A percentile compares a stretch with the other conserved stretches of the same genome.
Evolutionary conservation across 2,888 invertebrate genomes (phyloP).

Genomic region (Corbicula japonica): DNA sequence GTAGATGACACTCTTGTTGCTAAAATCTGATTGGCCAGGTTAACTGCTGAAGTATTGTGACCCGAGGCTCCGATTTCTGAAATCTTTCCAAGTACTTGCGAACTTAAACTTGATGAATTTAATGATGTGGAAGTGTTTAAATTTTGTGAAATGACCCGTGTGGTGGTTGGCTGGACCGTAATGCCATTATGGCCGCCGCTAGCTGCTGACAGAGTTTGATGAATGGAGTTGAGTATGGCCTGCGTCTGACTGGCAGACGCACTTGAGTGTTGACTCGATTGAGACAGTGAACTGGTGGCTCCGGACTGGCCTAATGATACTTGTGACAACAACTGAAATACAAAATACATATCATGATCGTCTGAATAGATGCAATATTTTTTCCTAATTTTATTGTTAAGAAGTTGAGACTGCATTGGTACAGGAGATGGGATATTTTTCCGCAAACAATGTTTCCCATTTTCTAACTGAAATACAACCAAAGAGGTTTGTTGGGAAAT

Average conservation of each 20-base stretch:
- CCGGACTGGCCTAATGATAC: conserved; percentile 68
- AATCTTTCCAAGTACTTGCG: conserved; percentile 58
- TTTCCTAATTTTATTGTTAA: too few species aligned
- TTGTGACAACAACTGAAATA: conserved; percentile 72
- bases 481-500: too few species aligned
- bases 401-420: too few species aligned
- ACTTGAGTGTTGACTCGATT: conserved; percentile 59
- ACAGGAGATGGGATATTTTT: too few species aligned
- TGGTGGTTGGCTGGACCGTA: conserved; percentile 51
- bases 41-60: conserved; percentile 53
- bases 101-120: conserved; percentile 39
- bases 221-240: conserved; percentile 68
- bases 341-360: conserved; percentile 34
- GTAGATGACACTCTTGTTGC: conserved; percentile 65
- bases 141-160: conserved; percentile 55
- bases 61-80: conserved; percentile 61
- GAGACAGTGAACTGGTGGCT: conserved; percentile 41
- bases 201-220: conserved; percentile 69
- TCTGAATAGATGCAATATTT: neutral
- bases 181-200: conserved; percentile 58
- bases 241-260: conserved; percentile 69
- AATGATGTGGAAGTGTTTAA: conserved; percentile 46
- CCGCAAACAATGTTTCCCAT: too few species aligned
- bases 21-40: conserved; percentile 66
- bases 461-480: too few species aligned